Base-by-base conservation (phyloP, 2,113 vertebrate genomes). In the Butastur rufipennis region DNA sequence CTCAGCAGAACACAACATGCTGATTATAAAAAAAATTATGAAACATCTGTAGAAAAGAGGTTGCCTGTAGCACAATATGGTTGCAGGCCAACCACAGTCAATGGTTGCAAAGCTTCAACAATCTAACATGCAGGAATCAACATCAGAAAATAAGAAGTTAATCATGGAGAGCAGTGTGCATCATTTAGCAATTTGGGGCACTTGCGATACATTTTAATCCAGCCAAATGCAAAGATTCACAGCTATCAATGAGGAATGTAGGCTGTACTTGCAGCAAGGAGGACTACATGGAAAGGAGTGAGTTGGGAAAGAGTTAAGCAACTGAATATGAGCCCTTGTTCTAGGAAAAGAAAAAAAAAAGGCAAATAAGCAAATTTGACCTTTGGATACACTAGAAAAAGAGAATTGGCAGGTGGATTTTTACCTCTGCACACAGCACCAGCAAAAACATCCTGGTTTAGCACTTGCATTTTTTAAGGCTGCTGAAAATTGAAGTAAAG, bases 21-120 rank as follows among this genome's bases (percentile, higher is more conserved):
- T 71, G 47, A 10, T 47, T 38, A 50, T 26, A 22, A 63, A 91
- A 78, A 36, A 63, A 19, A 31, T 16, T 3, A 21, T 4, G 45
- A 66, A 81, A 71, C 63, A 68, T 40, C 77, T 75, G 55, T 5
- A 55, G 32, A 25, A 34, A 13, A 43, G 16, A 55, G n/a, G 42
- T 10, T 58, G 34, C 4, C 36, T 16, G n/a, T 7, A 50, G n/a
- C 50, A 47, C 0, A 1, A 40, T 2, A 13, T 1, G 9, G 7
- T 21, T 56, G 31, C 3, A 10, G 32, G 36, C 40, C 66, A 88
- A 10, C 31, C 58, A 40, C 55, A 32, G 36, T 2, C 38, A 31
- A 18, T 6, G n/a, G 13, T 4, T 61, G 26, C 11, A 66, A 63
- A 77, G 32, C 59, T 42, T 59, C 50, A 45, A 56, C 55, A 67